Conservation (phyloP, 2,113 vertebrate species). For the Gobio gobio region DNA sequence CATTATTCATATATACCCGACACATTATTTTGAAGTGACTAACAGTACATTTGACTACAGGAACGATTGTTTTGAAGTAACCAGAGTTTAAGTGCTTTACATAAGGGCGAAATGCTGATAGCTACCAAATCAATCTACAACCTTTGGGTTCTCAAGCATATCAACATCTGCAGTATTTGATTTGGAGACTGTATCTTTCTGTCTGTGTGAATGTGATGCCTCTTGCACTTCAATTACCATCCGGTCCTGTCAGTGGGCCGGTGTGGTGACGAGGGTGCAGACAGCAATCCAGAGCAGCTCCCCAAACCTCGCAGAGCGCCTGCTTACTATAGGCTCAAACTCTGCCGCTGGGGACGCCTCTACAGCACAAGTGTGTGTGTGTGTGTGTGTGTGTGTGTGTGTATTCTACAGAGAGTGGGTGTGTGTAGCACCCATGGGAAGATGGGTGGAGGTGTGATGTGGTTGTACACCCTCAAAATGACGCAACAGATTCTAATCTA, state of each 20-base stretch:
- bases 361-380: conserved; percentile 11
- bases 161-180: neutral
- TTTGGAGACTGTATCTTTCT: neutral
- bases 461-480: conserved; percentile 17
- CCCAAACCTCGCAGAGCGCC: neutral
- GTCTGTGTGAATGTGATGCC: neutral
- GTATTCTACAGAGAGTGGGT: conserved; percentile 7
- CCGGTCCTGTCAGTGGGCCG: conserved; percentile 60
- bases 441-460: conserved; percentile 45
- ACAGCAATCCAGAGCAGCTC: conserved; percentile 56
- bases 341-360: neutral
- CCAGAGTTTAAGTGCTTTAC: neutral
- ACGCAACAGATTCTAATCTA: conserved; percentile 33
- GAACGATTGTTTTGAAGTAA: neutral
- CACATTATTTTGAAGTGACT: too few species aligned
- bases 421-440: conserved; percentile 25
- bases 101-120: neutral
- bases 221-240: conserved; percentile 70
- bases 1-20: too few species aligned
- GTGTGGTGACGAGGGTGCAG: conserved; percentile 69
- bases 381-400: conserved; percentile 11
- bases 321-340: neutral
- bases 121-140: neutral
- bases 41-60: neutral
- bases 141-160: neutral